Evolutionary conservation across 2,797 vertebrate genomes (phyloP), one percentile per base, ranked within the genome.

Genomic region (Lycodopsis pacificus): DNA sequence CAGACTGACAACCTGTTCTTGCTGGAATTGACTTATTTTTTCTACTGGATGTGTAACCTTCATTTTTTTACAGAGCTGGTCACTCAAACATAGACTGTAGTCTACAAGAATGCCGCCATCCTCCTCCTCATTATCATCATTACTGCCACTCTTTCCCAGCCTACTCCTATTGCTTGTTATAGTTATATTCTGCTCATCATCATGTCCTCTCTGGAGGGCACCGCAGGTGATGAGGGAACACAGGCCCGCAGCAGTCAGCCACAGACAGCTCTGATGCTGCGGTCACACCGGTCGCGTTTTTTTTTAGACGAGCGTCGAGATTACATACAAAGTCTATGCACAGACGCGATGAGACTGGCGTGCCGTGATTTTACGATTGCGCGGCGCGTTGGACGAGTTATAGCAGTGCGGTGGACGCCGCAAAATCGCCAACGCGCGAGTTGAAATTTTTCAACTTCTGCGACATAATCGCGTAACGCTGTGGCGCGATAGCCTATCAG

Each of bases 171-270:
- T 40, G 38, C 54, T 34, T 73, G 49, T 67, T 34, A 58, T 13
- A 46, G 25, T 3, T 8, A 36, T 56, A 20, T 22, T 49, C 38
- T 65, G 14, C 48, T 42, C n/a, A 54, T 65, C n/a, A 3, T 65
- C 59, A 22, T 38, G 25, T 13, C 56, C 70, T 73, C 69, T 58
- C 54, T 48, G 19, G 65, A 77, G 76, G 61, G 79, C 22, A 19
- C 40, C 42, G 44, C 30, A 71, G 70, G 70, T 67, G 77, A 77
- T 54, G 3, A 40, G 65, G 27, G 57, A 71, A 64, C 71, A 79
- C 40, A 27, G 30, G 59, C 19, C 64, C 27, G 32, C 32, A 54
- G 59, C 48, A 46, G 40, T 49, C 46, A 70, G 64, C 48, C 69
- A 42, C 69, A 64, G 73, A 49, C 48, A 19, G 22, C 59, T 69